Conservation (phyloP, 2,113 vertebrate species). For the Danio rerio region DNA sequence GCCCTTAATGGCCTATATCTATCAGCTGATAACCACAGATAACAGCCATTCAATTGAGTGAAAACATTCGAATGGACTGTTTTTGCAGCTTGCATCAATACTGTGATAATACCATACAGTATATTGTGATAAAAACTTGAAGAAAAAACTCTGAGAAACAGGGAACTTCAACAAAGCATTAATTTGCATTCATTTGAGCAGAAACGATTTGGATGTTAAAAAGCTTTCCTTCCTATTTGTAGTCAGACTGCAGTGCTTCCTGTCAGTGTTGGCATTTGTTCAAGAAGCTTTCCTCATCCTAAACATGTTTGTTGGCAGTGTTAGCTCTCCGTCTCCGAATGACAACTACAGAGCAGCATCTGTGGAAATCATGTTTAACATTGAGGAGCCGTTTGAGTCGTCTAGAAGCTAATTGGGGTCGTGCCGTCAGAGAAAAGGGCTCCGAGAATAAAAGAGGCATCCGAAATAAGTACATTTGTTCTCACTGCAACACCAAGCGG, state of each 20-base stretch:
- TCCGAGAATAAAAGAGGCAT: background rate
- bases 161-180: background rate
- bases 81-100: too few species aligned
- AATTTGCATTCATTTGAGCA: too few species aligned
- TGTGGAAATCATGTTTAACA: background rate
- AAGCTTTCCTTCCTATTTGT: background rate
- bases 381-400: background rate
- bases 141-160: background rate
- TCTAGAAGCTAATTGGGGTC: conserved; percentile 22
- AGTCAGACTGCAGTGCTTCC: background rate
- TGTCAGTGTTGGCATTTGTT: background rate
- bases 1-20: too few species aligned
- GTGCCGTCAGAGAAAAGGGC: background rate
- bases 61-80: too few species aligned
- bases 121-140: too few species aligned
- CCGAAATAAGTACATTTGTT: background rate
- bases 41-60: too few species aligned
- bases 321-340: background rate
- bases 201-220: too few species aligned
- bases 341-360: background rate
- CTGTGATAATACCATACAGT: too few species aligned
- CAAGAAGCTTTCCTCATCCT: conserved; percentile 4
- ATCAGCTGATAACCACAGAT: too few species aligned
- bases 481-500: background rate
- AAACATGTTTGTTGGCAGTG: background rate